Percentiles rank a stretch among this genome's conserved stretches.
Evolutionary conservation across 2,888 invertebrate genomes (phyloP).

Genomic region (Apodemia mormo): DNA sequence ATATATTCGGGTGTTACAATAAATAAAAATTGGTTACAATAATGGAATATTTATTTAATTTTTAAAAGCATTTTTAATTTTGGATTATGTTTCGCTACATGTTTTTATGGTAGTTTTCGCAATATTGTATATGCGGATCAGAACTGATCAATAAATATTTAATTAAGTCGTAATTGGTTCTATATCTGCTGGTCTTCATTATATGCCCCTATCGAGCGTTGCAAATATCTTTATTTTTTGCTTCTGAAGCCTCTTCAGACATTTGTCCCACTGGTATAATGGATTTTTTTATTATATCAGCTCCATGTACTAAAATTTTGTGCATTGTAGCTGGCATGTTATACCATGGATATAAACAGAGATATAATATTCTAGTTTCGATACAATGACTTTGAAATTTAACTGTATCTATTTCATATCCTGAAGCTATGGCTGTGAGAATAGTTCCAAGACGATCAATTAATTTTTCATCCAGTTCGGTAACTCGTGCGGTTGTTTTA

Average conservation of each 20-base stretch:
- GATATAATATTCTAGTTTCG: constrained; percentile 4
- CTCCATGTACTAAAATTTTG: constrained; percentile 2
- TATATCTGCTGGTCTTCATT: constrained; percentile 1
- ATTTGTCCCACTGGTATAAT: neutral
- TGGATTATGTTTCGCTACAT: neutral
- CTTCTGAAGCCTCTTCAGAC: neutral
- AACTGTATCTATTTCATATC: constrained; percentile 5
- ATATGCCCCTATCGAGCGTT: constrained; percentile 1
- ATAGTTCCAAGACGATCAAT: neutral
- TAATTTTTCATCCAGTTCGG: constrained; percentile 5
- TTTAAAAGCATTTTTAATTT: constrained; percentile 2
- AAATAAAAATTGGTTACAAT: constrained; percentile 7
- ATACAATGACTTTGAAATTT: constrained; percentile 1
- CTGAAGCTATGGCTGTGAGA: neutral
- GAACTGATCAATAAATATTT: constrained; percentile 8
- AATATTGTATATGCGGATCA: neutral
- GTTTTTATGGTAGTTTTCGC: neutral
- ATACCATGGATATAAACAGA: neutral
- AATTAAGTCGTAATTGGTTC: neutral
- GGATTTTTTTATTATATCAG: constrained; percentile 1
- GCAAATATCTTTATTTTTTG: neutral
- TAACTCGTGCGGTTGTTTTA: neutral
- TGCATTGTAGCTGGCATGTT: constrained; percentile 5
- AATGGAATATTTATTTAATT: constrained; percentile 1
- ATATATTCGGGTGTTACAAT: neutral